Evolutionary conservation across 2,888 invertebrate species (phyloP), one percentile per base, ranked within the genome.

Genomic region (Gasteruption jaculator): DNA sequence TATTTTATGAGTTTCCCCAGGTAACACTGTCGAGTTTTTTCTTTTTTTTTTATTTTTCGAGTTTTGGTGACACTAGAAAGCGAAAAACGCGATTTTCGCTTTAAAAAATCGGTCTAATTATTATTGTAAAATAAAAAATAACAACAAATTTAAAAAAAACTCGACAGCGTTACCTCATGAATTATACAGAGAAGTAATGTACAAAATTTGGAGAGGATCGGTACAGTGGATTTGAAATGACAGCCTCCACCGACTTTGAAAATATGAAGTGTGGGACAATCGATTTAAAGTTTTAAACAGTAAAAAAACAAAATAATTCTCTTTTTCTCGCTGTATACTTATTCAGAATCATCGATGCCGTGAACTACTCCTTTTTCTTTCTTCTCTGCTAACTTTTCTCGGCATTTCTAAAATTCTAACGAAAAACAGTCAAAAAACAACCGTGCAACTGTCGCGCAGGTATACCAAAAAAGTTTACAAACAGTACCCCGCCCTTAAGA

Each of bases 151-250:
- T 12, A 16, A 24, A 40, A 40, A 40, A 40, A 44, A 41, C 25
- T 35, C 35, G 26, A 12, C 45, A 30, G 38, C 29, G 42, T 38
- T 45, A 45, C 45, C 42, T 45, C 27, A 21, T 32, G 42, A 45
- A 36, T 41, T 45, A 45, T 45, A 21, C 21, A 29, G 15, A 33
- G 26, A 42, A 42, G 5, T 12, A 27, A 21, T 44, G 44, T 44
- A 19, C 40, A 27, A 41, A 44, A 29, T 46, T 44, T 44, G 14
- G 34, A 44, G 34, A 40, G 36, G 38, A 44, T 44, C 22, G 41
- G 40, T 37, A 19, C 25, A 44, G 24, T 44, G 41, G 35, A 25
- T 40, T 41, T 46, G 22, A 26, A 43, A 80, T 72, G 11, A 73
- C 61, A 19, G 38, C 19, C 31, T 16, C 11, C 43, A 43, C 38